These are phyloP conservation scores for Cylindroiulus punctatus DNA, from an alignment of 2,888 invertebrate species.

Conservation along the genomic window DNA sequence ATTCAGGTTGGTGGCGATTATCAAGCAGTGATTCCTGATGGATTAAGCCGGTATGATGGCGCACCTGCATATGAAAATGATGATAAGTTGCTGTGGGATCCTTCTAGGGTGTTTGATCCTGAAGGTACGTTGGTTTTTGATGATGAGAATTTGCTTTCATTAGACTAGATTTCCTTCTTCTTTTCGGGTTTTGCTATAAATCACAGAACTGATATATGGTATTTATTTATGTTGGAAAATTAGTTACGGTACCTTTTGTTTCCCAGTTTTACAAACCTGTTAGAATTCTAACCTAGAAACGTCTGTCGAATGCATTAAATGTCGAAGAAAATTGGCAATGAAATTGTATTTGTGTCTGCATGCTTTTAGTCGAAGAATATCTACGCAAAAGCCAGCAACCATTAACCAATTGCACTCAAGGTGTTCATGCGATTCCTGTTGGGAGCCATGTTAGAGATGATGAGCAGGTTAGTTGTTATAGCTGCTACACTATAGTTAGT, in stretches of 20 bases:
- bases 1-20: constrained; percentile 95
- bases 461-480: constrained; percentile 66
- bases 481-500: neutral
- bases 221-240: no score
- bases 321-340: neutral
- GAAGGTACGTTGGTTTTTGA: constrained; percentile 60
- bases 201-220: no score
- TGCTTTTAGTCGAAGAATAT: constrained; percentile 78
- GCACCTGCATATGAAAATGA: constrained; percentile 93
- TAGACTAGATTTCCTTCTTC: neutral
- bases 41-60: constrained; percentile 90
- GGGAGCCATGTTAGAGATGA: constrained; percentile 81
- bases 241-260: no score
- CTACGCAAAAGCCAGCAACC: constrained; percentile 71
- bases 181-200: no score
- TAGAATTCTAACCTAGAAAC: neutral
- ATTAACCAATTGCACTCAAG: constrained; percentile 66
- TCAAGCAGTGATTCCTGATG: constrained; percentile 93
- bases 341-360: constrained; percentile 36
- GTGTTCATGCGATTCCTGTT: constrained; percentile 73
- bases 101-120: constrained; percentile 72
- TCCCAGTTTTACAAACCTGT: no score
- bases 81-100: constrained; percentile 94
- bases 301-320: neutral
- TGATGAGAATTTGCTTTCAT: constrained; percentile 47